Conservation (phyloP, 2,113 vertebrate species). For the Mormyrus lacerda region DNA sequence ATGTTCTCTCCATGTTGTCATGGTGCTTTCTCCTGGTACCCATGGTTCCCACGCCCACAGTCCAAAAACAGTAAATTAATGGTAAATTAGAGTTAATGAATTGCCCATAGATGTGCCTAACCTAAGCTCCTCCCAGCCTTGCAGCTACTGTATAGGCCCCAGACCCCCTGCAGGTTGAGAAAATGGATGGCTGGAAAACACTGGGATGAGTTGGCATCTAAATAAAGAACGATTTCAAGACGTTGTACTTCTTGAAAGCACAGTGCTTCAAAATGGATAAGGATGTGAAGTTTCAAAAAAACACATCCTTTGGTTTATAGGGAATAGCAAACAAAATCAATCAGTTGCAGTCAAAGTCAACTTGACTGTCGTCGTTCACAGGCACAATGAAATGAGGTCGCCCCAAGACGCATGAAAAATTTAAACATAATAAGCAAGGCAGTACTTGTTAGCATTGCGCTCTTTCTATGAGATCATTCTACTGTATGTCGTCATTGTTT, state of each 20-base stretch:
- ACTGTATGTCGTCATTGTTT: not conserved
- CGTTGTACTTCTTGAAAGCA: not conserved
- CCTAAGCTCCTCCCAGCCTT: not conserved
- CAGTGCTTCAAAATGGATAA: not conserved
- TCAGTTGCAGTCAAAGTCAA: not conserved
- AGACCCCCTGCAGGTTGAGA: not conserved
- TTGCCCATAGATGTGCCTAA: not conserved
- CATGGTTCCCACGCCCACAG: not conserved
- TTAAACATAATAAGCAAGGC: not conserved
- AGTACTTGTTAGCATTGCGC: not conserved
- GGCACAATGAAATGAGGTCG: not conserved
- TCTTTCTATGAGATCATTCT: not conserved
- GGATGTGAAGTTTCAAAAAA: not conserved
- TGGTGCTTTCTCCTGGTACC: not conserved
- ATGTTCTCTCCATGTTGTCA: not conserved
- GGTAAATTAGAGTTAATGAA: not conserved
- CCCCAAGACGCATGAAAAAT: not conserved
- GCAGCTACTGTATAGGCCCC: not conserved
- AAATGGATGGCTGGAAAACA: not conserved
- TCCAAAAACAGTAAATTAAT: not conserved
- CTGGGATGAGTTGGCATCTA: not conserved
- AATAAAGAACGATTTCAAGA: not conserved
- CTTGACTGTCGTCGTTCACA: not conserved
- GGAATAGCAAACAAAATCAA: not conserved
- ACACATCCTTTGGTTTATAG: not conserved